These are phyloP conservation scores for Leptinotarsa lineolata DNA, from an alignment of 1,140 invertebrate genomes.

Conservation along the genomic window DNA sequence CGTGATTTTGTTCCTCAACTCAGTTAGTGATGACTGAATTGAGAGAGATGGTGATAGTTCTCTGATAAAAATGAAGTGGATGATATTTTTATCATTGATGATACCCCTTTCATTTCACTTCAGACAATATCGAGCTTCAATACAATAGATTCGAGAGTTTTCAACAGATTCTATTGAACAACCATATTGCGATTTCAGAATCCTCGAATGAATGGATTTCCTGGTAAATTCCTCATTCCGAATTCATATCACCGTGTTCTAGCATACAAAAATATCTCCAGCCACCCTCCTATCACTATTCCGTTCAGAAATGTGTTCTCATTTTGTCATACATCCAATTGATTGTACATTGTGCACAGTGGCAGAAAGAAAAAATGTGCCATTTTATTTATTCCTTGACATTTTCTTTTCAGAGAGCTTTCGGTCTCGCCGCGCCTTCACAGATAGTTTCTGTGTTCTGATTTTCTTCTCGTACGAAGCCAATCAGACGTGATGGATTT, in stretches of 20 bases:
- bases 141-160: too few species aligned
- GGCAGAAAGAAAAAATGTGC: neutral
- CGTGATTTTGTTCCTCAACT: too few species aligned
- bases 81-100: too few species aligned
- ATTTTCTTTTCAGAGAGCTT: neutral
- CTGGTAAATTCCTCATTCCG: neutral
- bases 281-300: neutral
- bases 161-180: too few species aligned
- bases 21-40: too few species aligned
- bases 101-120: too few species aligned
- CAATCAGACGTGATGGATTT: neutral
- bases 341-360: conserved; percentile 1
- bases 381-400: neutral
- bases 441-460: neutral
- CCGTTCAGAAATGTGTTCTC: neutral
- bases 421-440: neutral
- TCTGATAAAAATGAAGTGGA: too few species aligned
- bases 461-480: neutral
- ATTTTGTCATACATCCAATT: conserved; percentile 8
- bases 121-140: too few species aligned
- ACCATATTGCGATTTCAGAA: too few species aligned
- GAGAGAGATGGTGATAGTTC: too few species aligned
- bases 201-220: too few species aligned
- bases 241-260: neutral
- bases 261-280: neutral